phyloP scores from a whole-genome alignment of 2,113 vertebrate genomes.

The Mirounga angustirostris region DNA sequence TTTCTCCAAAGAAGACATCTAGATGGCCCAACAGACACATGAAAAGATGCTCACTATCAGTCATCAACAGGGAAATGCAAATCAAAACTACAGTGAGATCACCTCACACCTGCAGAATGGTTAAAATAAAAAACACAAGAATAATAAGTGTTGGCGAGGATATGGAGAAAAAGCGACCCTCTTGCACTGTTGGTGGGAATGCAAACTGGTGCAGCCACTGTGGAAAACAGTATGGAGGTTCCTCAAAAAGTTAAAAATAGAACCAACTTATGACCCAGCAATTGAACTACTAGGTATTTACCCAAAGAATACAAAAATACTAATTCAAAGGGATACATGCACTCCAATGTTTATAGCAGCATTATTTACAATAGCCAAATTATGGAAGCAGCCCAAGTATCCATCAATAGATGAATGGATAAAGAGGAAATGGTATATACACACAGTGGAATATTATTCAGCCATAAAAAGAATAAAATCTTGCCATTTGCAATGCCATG shows the following conservation, averaged over 20 bases:
- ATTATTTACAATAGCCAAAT: background rate
- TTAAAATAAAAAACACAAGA: background rate
- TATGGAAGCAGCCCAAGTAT: background rate
- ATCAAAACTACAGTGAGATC: background rate
- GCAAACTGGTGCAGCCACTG: background rate
- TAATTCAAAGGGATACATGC: background rate
- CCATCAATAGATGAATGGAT: background rate
- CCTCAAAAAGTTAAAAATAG: background rate
- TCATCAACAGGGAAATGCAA: background rate
- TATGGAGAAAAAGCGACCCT: background rate
- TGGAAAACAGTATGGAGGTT: background rate
- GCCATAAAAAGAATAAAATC: background rate
- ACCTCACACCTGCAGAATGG: background rate
- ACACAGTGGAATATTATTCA: background rate
- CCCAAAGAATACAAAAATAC: background rate
- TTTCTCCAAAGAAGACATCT: background rate
- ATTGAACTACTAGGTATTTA: background rate
- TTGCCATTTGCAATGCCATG: background rate
- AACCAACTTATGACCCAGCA: background rate
- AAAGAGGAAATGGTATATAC: background rate
- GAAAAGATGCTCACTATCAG: background rate
- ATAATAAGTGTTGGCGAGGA: background rate
- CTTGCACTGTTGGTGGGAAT: background rate
- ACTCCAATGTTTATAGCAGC: background rate
- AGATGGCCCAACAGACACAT: background rate